Base-by-base conservation (phyloP, 1,140 invertebrate species). In the Steinernema feltiae region DNA sequence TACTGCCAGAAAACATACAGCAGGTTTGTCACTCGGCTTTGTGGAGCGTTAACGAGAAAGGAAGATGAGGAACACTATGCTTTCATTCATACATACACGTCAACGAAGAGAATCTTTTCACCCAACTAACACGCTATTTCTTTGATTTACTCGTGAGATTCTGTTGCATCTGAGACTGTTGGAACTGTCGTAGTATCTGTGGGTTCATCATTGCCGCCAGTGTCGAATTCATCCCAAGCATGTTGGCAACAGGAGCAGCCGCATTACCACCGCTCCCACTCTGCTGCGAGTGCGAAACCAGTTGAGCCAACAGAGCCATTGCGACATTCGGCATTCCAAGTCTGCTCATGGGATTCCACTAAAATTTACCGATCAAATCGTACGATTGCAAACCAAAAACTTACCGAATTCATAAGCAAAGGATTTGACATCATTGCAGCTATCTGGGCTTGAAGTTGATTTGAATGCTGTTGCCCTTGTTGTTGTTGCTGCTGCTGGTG, bases 151-250 rank as follows among this genome's bases (percentile, higher is more conserved):
- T 18, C 7, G 7, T 41, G 29, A 75, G 24, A 32, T 71, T 32
- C 29, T 72, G n/a, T n/a, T n/a, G 70, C 32, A 41, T 0, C 12
- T 80, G 70, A 24, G 71, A 29, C 30, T 79, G 78, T 27, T 81
- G 80, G 35, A 79, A 46, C 41, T 79, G 78, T 31, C 78, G 78
- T 2, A 79, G 29, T 41, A 78, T 17, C 48, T 79, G 78, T 1
- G 78, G 78, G 69, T 80, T 81, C n/a, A 31, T 63, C 71, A 30
- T 80, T 1, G 82, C 32, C 31, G 76, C 80, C 41, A 2, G 18
- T 48, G 76, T 35, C 27, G 69, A 70, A 21, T 81, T 79, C 77
- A 79, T 80, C 72, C 48, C 75, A 18, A 78, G 76, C 76, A 78
- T 41, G 32, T 76, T n/a, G 78, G 78, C 32, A 24, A 78, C 30